Evolutionary conservation across 1,140 invertebrate genomes (phyloP).

Genomic region (Rhagoletis pomonella): DNA sequence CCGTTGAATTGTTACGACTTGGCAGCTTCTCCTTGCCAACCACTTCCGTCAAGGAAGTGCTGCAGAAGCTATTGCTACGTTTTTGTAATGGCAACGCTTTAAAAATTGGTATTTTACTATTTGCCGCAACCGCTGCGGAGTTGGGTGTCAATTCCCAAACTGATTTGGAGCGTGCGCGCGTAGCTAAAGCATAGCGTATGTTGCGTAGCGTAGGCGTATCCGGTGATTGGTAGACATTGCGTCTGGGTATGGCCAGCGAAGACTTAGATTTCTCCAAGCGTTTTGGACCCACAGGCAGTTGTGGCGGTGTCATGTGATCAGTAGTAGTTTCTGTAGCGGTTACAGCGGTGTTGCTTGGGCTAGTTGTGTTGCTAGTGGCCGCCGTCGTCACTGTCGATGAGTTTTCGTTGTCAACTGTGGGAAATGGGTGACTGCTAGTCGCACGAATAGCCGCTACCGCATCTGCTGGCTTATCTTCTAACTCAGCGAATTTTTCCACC

Average conservation of each 20-base stretch:
- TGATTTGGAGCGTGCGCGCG: slow-evolving; percentile 73
- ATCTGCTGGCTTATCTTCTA: background rate
- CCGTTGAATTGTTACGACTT: background rate
- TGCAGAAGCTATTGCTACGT: slow-evolving; percentile 62
- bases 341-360: background rate
- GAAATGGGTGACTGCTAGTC: background rate
- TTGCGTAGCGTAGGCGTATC: slow-evolving; percentile 62
- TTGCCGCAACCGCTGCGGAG: slow-evolving; percentile 60
- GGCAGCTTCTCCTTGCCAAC: slow-evolving; percentile 21
- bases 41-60: slow-evolving; percentile 34
- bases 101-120: slow-evolving; percentile 76
- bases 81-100: slow-evolving; percentile 64
- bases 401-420: background rate
- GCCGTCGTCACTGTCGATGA: background rate
- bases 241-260: slow-evolving; percentile 50
- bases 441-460: too few relatives aligned
- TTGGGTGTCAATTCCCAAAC: slow-evolving; percentile 76
- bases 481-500: background rate
- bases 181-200: slow-evolving; percentile 13
- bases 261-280: slow-evolving; percentile 75
- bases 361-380: background rate
- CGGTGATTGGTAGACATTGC: slow-evolving; percentile 67
- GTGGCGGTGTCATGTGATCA: background rate
- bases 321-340: background rate
- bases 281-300: background rate